Base-by-base conservation (phyloP, 2,113 vertebrate species). In the Datnioides undecimradiatus region DNA sequence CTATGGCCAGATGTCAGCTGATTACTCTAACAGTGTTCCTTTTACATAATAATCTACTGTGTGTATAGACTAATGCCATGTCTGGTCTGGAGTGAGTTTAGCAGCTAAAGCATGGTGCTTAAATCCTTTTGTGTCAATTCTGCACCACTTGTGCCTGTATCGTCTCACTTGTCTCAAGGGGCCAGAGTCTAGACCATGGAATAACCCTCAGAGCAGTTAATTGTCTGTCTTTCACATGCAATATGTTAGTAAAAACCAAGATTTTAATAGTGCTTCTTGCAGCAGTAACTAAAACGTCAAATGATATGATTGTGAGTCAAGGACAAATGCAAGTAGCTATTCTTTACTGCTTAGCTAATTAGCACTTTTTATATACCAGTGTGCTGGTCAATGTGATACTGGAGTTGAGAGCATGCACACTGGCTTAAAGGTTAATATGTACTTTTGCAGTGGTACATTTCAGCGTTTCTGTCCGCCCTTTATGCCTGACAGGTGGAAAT, bases 401-500 rank as follows among this genome's bases (percentile, higher is more conserved):
- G 36, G 46, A 40, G 6, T 10, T 14, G 19, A 21, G 16, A 60
- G n/a, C n/a, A n/a, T n/a, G n/a, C n/a, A n/a, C 29, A 38, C 21
- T 31, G 29, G 25, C 1, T 16, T 45, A 17, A 70, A 49, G 33
- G 21, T 55, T 29, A 11, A 40, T 25, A 31, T 51, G 13, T 13
- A 41, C 54, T 27, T 66, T 48, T 36, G 3, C n/a, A 69, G 36
- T 31, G 36, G 12, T 8, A 8, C 29, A 21, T 65, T 83, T 75
- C n/a, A 65, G 5, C 17, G n/a, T 31, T 58, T 79, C 45, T 57
- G 5, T 51, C 17, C 62, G 9, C 21, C 29, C 3, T 16, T 31
- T 43, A 33, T 82, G 16, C 46, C 36, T 55, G 40, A 31, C 83
- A 99, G 97, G 96, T 62, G 88, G 96, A 49, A 94, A 90, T 2